phyloP scores from a whole-genome alignment of 2,113 vertebrate species.

The Excalfactoria chinensis region DNA sequence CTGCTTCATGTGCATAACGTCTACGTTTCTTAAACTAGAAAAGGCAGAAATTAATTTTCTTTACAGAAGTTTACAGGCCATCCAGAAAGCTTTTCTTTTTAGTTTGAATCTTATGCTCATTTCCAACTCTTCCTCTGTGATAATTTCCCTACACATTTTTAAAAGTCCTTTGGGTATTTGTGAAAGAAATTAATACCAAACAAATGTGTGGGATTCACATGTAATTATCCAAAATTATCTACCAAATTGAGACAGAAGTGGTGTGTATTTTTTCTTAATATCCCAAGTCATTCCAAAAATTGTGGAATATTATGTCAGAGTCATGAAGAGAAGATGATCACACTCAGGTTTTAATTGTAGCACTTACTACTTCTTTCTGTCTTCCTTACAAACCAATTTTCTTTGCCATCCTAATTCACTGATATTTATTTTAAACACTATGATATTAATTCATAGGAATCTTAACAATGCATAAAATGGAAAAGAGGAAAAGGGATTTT shows the following conservation, averaged over 20 bases:
- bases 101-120: background rate
- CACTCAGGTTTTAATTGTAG: background rate
- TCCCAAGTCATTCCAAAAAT: background rate
- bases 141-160: background rate
- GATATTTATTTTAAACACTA: background rate
- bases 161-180: background rate
- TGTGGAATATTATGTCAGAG: background rate
- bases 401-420: background rate
- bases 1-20: background rate
- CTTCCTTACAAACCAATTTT: background rate
- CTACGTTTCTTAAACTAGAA: conserved; percentile 10
- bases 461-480: background rate
- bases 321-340: background rate
- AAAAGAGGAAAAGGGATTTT: background rate
- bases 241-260: background rate
- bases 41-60: background rate
- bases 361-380: background rate
- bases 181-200: background rate
- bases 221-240: background rate
- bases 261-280: background rate
- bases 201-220: background rate
- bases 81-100: background rate
- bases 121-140: background rate
- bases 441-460: background rate
- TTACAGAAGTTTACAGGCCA: background rate